Evolutionary conservation across 1,140 invertebrate species (phyloP), one percentile per base, ranked within the genome.

Genomic region (Elymnias hypermnestra): DNA sequence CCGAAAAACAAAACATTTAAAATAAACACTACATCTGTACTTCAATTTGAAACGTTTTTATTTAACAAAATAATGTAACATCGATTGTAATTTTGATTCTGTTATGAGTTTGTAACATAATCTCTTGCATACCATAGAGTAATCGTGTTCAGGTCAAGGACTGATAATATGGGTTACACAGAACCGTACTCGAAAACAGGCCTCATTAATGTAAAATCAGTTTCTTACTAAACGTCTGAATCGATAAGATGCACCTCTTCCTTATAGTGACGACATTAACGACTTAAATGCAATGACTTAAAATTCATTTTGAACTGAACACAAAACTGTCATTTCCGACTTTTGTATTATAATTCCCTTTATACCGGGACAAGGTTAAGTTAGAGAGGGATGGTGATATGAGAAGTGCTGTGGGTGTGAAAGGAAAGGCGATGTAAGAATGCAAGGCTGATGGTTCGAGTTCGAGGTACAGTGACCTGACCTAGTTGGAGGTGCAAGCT

Each of bases 391-490:
- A 77, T 12, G 35, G 45, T n/a, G 25, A 25, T 53, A 70, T 43
- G 40, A 4, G 26, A 23, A 35, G 6, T 43, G 18, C 36, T 19
- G 17, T 35, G 22, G 5, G 68, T 51, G 46, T 13, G 62, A 72
- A 15, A 45, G 58, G 44, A 72, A 72, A 12, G 50, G 48, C 12
- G 52, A 36, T 43, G 50, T 54, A 54, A 65, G 71, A 75, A 72
- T 82, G 78, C 78, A 83, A 75, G 74, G 74, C 71, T 74, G 66
- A n/a, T n/a, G n/a, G n/a, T n/a, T n/a, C 55, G 57, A 61, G 76
- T 66, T 76, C 76, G 58, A 79, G 73, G 77, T 82, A 72, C 79
- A 74, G 63, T 69, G 75, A 76, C 74, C 74, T 82, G 74, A 74
- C 81, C 81, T 50, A 84, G 55, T 78, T 84, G 59, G 35, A 48